phyloP scores from a whole-genome alignment of 1,140 invertebrate genomes.

The Trichogramma pretiosum region DNA sequence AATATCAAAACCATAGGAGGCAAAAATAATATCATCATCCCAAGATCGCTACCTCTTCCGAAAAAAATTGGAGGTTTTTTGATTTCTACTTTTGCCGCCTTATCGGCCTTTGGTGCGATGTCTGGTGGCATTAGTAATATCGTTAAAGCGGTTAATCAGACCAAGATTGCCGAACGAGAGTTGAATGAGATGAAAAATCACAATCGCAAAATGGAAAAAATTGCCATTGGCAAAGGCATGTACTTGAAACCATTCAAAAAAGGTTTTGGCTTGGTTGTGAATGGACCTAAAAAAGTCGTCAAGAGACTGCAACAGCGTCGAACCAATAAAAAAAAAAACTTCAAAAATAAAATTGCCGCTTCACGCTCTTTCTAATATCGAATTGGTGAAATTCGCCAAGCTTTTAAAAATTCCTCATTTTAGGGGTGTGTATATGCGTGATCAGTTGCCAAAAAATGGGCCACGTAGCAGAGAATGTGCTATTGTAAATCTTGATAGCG shows the following conservation, averaged over 20 bases:
- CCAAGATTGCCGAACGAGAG: constrained; percentile 22
- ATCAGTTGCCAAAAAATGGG: constrained; percentile 21
- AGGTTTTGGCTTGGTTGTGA: constrained; percentile 22
- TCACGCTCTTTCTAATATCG: constrained; percentile 21
- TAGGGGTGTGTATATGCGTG: constrained; percentile 24
- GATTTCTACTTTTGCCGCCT: neutral
- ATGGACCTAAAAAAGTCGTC: too few species aligned
- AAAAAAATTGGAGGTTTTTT: neutral
- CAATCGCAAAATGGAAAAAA: constrained; percentile 33
- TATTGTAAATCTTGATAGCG: too few species aligned
- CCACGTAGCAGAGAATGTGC: constrained; percentile 9
- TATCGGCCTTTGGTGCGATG: neutral
- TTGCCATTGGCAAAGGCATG: constrained; percentile 30
- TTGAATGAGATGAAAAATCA: constrained; percentile 21
- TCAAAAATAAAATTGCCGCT: constrained; percentile 13
- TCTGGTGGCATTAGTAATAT: neutral
- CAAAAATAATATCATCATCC: neutral
- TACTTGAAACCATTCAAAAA: constrained; percentile 32
- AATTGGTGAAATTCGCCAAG: constrained; percentile 21
- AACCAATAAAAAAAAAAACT: too few species aligned
- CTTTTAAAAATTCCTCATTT: constrained; percentile 22
- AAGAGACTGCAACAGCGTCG: too few species aligned
- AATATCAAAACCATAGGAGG: neutral
- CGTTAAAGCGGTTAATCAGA: neutral
- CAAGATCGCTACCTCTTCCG: neutral